Conservation (phyloP, 92 coral and sea anemone species). For the Umimayanthus chanpuru region DNA sequence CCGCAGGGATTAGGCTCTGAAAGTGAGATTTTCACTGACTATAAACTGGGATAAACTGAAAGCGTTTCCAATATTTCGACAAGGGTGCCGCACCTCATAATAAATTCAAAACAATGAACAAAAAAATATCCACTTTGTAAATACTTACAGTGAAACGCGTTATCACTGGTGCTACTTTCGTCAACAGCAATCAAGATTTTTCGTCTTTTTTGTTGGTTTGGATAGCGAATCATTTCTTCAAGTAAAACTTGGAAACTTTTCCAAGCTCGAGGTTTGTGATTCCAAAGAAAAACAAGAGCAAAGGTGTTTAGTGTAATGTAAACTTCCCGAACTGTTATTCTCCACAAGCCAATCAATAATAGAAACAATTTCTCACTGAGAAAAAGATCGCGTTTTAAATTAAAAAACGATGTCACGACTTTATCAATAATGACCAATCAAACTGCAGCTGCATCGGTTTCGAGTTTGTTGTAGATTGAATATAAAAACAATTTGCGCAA, state of each 20-base stretch:
- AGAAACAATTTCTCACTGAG: neutral
- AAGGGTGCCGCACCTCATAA: neutral
- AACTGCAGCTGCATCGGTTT: neutral
- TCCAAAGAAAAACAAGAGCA: neutral
- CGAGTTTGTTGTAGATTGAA: neutral
- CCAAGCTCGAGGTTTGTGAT: neutral
- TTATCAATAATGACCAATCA: neutral
- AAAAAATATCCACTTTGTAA: neutral
- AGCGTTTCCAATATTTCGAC: neutral
- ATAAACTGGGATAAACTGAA: neutral
- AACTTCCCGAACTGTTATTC: neutral
- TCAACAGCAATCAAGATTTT: slow-evolving; percentile 17
- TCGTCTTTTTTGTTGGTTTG: neutral
- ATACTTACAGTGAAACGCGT: slow-evolving; percentile 28
- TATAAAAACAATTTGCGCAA: neutral
- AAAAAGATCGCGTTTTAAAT: slow-evolving; percentile 1
- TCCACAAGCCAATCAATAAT: neutral
- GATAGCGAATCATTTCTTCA: neutral
- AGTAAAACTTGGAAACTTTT: neutral
- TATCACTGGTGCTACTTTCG: slow-evolving; percentile 7
- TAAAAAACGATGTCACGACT: neutral
- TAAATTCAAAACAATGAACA: neutral
- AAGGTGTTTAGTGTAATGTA: neutral
- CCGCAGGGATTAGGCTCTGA: neutral
- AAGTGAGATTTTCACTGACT: no score